Conservation (phyloP, 2,113 vertebrate genomes). For the Formicarius rufipectus region DNA sequence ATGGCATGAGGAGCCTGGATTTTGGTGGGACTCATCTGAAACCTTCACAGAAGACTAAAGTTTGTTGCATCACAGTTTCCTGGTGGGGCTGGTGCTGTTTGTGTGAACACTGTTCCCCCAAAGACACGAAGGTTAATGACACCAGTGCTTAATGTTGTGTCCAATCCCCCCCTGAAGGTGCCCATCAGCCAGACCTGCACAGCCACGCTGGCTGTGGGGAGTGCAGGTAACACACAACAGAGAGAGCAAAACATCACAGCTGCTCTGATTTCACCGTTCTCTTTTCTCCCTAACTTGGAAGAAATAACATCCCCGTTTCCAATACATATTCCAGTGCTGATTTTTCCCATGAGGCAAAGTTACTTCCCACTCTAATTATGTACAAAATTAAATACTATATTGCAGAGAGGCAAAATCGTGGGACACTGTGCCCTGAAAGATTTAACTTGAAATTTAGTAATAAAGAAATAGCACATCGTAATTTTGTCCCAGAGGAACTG, state of each 20-base stretch:
- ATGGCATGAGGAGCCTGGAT: accelerated
- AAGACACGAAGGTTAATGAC: too few species aligned
- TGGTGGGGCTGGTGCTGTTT: background rate
- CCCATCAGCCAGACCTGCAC: background rate
- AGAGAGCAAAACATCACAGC: background rate
- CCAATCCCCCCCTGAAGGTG: background rate
- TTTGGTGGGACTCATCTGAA: background rate
- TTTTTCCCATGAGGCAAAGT: background rate
- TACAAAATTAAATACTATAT: background rate
- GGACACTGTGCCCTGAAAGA: background rate
- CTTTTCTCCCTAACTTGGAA: background rate
- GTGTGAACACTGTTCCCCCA: background rate
- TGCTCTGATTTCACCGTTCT: background rate
- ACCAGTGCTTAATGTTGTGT: background rate
- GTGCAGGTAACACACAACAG: accelerated
- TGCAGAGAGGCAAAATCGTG: background rate
- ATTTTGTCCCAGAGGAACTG: background rate
- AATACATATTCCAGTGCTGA: background rate
- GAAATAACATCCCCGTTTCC: background rate
- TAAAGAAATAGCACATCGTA: background rate
- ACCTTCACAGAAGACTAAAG: background rate
- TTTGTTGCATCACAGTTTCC: background rate
- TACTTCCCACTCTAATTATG: background rate
- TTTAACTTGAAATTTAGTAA: background rate
- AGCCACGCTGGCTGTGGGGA: background rate